phyloP scores from a whole-genome alignment of 2,888 invertebrate genomes.

The Urechis unicinctus region DNA sequence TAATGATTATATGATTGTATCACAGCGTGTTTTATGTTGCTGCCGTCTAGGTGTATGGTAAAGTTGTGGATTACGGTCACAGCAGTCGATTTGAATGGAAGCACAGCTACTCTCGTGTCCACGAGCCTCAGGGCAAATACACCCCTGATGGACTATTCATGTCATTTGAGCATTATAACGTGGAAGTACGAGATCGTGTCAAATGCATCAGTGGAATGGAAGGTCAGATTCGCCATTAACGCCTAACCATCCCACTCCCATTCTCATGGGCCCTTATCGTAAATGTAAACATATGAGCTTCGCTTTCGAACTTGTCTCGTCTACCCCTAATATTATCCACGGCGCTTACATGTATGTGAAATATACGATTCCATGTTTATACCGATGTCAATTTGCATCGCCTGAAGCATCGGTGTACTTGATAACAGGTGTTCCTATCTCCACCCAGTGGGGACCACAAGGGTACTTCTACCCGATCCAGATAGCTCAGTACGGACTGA shows the following conservation, averaged over 20 bases:
- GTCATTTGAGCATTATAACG: slow-evolving; percentile 96
- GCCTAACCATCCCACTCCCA: too few relatives aligned
- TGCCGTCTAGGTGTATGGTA: slow-evolving; percentile 69
- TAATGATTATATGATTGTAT: too few relatives aligned
- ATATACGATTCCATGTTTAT: too few relatives aligned
- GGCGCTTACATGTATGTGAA: too few relatives aligned
- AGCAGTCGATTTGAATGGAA: slow-evolving; percentile 82
- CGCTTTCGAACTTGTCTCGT: too few relatives aligned
- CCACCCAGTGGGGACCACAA: slow-evolving; percentile 73
- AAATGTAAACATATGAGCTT: too few relatives aligned
- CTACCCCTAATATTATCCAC: too few relatives aligned
- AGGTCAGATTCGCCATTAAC: too few relatives aligned
- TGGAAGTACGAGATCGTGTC: slow-evolving; percentile 90
- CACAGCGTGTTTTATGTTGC: slow-evolving; percentile 26
- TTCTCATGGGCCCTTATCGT: too few relatives aligned
- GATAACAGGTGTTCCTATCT: slow-evolving; percentile 51
- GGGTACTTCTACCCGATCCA: slow-evolving; percentile 98
- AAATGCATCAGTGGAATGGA: slow-evolving; percentile 90
- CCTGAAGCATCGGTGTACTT: too few relatives aligned
- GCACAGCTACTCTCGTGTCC: slow-evolving; percentile 87
- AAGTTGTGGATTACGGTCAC: slow-evolving; percentile 59
- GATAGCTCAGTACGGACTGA: slow-evolving; percentile 94
- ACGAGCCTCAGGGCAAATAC: slow-evolving; percentile 81
- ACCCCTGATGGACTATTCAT: slow-evolving; percentile 86
- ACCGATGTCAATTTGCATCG: too few relatives aligned